A percentile compares a stretch with the other conserved stretches of the same genome.
Evolutionary conservation across 2,113 vertebrate species (phyloP).

Genomic region (Dermatemys mawii): DNA sequence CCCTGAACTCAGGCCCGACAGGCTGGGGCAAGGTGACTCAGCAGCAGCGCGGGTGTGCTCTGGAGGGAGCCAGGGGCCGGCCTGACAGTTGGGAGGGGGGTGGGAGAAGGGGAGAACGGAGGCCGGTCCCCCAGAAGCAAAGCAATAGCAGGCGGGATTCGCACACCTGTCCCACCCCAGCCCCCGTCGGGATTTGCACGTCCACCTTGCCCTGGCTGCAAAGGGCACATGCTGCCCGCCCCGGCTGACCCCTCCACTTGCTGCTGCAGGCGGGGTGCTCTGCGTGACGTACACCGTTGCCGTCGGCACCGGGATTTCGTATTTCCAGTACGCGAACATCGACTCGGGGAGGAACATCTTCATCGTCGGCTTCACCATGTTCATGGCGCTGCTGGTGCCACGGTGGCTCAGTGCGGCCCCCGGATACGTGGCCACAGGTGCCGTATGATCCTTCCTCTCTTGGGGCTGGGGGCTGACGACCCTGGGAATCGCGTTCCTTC

Average conservation of each 20-base stretch:
- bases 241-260: background rate
- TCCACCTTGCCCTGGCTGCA: background rate
- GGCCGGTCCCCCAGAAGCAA: background rate
- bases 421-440: conserved; percentile 77
- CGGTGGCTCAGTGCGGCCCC: conserved; percentile 77
- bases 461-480: background rate
- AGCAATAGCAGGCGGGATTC: background rate
- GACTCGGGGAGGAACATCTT: conserved; percentile 90
- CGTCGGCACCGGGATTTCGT: conserved; percentile 84
- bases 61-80: too few relatives aligned
- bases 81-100: background rate
- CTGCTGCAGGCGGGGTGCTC: conserved; percentile 81
- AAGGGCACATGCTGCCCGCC: background rate
- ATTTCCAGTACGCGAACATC: conserved; percentile 85
- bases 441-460: background rate
- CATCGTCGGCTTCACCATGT: conserved; percentile 87
- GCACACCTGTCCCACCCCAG: background rate
- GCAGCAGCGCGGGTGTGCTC: too few relatives aligned
- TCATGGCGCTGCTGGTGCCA: conserved; percentile 86
- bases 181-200: background rate
- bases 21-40: background rate
- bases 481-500: background rate
- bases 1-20: background rate
- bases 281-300: conserved; percentile 83
- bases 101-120: background rate